Evolutionary conservation across 2,797 vertebrate genomes (phyloP), one percentile per base, ranked within the genome.

Genomic region (Microctenopoma steveboyesi): DNA sequence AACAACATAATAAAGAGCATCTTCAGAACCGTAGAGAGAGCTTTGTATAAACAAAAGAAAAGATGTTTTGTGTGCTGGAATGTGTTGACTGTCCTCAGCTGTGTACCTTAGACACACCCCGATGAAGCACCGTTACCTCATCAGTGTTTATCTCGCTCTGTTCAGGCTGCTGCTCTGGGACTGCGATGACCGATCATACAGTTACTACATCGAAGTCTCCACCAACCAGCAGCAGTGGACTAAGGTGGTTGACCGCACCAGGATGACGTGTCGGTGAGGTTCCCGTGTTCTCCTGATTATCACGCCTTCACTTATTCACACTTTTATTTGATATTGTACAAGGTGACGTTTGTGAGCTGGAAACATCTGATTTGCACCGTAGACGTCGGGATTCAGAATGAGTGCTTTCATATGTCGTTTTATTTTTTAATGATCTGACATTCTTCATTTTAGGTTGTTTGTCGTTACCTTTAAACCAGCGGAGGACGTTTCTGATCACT

Each of bases 121-220:
- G 33, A 35, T 35, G 7, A 35, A 35, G 7, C 22, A 9, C 7
- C 33, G 1, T 35, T 1, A 7, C 14, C 3, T 45, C 4, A 28
- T 9, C 4, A 3, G 14, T 18, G 30, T 37, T 48, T 2, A 3
- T 33, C 30, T n/a, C 2, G 2, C 13, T 27, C 14, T 16, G 22
- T 14, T 27, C 86, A 99, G 97, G 89, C 93, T 99, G 76, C 89
- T 99, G 1, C 94, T 99, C 50, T 99, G 98, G 97, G 98, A 99
- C 91, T 99, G 98, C 74, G 98, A 99, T 13, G 97, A 99, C 60
- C 95, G 98, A 22, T 98, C 96, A 80, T 99, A 99, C 80, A 99
- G 97, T 70, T 99, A 98, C 82, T 99, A 98, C 63, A 91, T 98
- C 1, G 98, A 99, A 67, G 93, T 97, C 60, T 99, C 98, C 71